phyloP scores from a whole-genome alignment of 53 echinoderm and acorn worm genomes.

The Holothuria leucospilota region DNA sequence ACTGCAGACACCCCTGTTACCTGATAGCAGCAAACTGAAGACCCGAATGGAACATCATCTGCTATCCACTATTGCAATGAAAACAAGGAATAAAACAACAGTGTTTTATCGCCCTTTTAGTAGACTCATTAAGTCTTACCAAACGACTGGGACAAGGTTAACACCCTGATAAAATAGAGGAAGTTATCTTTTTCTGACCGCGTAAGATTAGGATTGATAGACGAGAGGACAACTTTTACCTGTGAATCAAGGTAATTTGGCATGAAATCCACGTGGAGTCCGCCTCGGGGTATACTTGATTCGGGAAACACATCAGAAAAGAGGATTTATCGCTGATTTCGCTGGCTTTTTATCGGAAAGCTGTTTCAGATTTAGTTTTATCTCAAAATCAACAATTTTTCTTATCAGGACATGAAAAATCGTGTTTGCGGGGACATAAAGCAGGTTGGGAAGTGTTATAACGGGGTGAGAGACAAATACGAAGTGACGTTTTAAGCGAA shows the following conservation, averaged over 20 bases:
- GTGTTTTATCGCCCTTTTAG: slow-evolving; percentile 1
- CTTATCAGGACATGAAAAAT: slow-evolving; percentile 44
- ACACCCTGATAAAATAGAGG: slow-evolving; percentile 8
- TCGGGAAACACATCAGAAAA: not conserved
- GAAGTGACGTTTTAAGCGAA: slow-evolving; percentile 9
- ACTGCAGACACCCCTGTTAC: no score
- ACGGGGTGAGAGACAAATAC: not conserved
- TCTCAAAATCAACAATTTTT: slow-evolving; percentile 39
- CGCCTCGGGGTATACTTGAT: not conserved
- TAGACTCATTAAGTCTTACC: slow-evolving; percentile 33
- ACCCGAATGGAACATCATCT: no score
- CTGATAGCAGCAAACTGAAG: no score
- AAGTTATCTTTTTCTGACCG: slow-evolving; percentile 35
- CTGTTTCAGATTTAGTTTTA: slow-evolving; percentile 32
- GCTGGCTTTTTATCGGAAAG: not conserved
- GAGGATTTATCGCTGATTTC: not conserved
- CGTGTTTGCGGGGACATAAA: slow-evolving; percentile 19
- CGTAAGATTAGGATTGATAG: slow-evolving; percentile 17
- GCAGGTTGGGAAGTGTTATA: not conserved
- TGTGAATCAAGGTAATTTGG: slow-evolving; percentile 41
- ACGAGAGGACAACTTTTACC: slow-evolving; percentile 1
- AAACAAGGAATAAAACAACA: not conserved
- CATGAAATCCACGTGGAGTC: slow-evolving; percentile 30
- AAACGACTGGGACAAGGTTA: slow-evolving; percentile 31
- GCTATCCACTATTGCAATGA: no score